Conservation (phyloP, 2,888 invertebrate species). For the Timandra comae region DNA sequence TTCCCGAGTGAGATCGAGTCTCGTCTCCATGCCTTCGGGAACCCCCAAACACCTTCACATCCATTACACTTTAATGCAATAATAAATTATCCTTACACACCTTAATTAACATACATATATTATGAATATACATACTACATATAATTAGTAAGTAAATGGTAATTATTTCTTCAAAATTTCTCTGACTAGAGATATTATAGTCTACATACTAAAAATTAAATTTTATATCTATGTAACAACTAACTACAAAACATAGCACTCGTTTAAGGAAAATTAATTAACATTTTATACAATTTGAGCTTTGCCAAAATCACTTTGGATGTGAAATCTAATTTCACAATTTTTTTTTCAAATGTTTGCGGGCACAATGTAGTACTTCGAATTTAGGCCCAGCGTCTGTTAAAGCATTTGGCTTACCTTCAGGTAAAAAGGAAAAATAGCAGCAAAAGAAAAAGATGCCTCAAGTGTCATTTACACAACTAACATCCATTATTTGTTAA, state of each 20-base stretch:
- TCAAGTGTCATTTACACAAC: neutral
- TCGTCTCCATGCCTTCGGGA: no score
- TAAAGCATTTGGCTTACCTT: constrained; percentile 1
- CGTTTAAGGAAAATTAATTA: constrained; percentile 54
- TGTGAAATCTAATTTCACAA: constrained; percentile 69
- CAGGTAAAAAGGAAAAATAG: constrained; percentile 8
- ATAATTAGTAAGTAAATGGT: constrained; percentile 72
- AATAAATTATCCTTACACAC: constrained; percentile 68
- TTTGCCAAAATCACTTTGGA: constrained; percentile 59
- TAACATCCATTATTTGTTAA: no score
- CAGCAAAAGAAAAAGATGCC: constrained; percentile 8
- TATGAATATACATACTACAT: constrained; percentile 58
- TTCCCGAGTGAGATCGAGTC: neutral
- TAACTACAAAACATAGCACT: constrained; percentile 69
- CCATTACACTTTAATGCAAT: constrained; percentile 54
- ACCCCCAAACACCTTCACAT: neutral
- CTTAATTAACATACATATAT: constrained; percentile 58
- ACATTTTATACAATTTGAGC: constrained; percentile 64
- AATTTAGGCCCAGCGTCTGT: constrained; percentile 10
- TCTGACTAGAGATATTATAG: constrained; percentile 73
- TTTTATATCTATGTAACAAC: constrained; percentile 44
- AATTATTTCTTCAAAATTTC: constrained; percentile 66
- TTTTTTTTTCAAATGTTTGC: constrained; percentile 14
- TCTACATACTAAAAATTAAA: constrained; percentile 59
- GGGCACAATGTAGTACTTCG: neutral